Evolutionary conservation across 2,797 vertebrate genomes (phyloP).

Genomic region (Muraenolepis orangiensis): DNA sequence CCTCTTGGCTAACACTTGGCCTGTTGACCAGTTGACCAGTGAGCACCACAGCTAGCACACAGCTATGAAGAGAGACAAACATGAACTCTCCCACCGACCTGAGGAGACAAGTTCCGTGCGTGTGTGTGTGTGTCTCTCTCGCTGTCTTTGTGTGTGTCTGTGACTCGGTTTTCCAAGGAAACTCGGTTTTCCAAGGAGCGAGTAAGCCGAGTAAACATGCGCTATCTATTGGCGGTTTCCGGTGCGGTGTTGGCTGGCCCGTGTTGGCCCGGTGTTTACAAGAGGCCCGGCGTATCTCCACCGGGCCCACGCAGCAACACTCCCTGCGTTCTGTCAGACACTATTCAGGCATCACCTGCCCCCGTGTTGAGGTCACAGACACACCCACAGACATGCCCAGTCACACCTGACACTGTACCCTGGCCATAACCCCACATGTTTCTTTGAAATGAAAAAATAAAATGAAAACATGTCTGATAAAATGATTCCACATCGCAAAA

Average conservation of each 20-base stretch:
- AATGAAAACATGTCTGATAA: background rate
- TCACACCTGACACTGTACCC: conserved; percentile 56
- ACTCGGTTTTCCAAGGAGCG: no score
- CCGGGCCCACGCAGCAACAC: background rate
- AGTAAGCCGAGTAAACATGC: conserved; percentile 45
- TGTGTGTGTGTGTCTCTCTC: background rate
- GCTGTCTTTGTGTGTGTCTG: background rate
- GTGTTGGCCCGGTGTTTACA: conserved; percentile 30
- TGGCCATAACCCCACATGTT: conserved; percentile 11
- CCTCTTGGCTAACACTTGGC: background rate
- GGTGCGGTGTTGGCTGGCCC: conserved; percentile 35
- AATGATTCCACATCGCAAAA: conserved; percentile 35
- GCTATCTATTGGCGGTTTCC: conserved; percentile 56
- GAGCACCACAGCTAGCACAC: background rate
- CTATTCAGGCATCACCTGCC: conserved; percentile 47
- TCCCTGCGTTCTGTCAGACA: conserved; percentile 29
- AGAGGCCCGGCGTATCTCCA: conserved; percentile 33
- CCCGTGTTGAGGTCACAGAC: conserved; percentile 51
- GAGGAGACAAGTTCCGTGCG: background rate
- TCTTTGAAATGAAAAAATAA: background rate
- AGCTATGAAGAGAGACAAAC: background rate
- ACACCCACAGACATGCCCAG: conserved; percentile 27
- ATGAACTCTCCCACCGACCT: background rate
- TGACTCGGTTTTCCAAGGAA: no score
- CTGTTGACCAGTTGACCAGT: background rate